These are phyloP conservation scores for Xestia ashworthii DNA, from an alignment of 2,888 invertebrate genomes.

Conservation along the genomic window DNA sequence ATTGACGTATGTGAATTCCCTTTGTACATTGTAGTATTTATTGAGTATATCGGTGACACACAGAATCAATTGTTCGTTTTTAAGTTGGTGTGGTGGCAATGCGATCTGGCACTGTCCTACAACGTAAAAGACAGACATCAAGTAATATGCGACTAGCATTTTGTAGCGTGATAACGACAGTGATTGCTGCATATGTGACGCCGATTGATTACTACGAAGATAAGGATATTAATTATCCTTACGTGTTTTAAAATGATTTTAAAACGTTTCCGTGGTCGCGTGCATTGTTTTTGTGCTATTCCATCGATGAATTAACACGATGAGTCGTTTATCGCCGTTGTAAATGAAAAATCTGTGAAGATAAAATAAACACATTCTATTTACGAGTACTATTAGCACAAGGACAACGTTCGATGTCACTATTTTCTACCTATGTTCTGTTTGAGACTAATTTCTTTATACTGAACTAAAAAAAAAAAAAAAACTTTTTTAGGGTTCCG, in stretches of 20 bases:
- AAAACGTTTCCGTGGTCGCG: conserved; percentile 13
- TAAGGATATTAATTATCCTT: conserved; percentile 31
- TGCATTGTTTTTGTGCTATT: conserved; percentile 11
- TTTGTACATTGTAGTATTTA: conserved; percentile 45
- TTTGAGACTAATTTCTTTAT: no score
- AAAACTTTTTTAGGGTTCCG: no score
- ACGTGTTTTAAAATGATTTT: conserved; percentile 25
- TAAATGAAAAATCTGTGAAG: neutral
- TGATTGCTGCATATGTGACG: conserved; percentile 16
- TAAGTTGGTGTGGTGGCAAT: neutral
- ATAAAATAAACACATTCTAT: neutral
- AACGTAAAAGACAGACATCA: conserved; percentile 27
- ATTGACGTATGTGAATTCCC: conserved; percentile 53
- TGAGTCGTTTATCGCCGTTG: neutral
- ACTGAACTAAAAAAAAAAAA: no score
- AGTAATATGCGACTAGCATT: conserved; percentile 50
- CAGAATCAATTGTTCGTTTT: conserved; percentile 28
- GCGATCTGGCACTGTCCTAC: conserved; percentile 34
- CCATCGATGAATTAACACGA: neutral
- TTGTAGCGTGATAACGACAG: conserved; percentile 17
- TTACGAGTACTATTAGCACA: neutral
- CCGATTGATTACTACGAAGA: conserved; percentile 17
- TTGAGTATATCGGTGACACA: conserved; percentile 51
- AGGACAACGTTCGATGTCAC: neutral
- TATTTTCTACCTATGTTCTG: neutral